Evolutionary conservation across 2,797 vertebrate species (phyloP).

Genomic region (Falco columbarius): DNA sequence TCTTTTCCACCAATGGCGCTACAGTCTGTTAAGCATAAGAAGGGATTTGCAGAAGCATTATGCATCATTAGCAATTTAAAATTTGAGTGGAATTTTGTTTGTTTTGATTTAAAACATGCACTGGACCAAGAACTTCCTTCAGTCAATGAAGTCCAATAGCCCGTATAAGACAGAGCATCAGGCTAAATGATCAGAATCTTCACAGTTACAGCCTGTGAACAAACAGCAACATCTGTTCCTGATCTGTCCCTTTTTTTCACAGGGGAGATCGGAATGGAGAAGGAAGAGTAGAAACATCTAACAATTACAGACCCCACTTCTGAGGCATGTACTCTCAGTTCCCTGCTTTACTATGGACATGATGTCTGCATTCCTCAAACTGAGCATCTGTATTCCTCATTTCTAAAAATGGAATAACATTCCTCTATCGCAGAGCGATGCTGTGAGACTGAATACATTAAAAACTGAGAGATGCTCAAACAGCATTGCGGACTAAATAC

Average conservation of each 20-base stretch:
- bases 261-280: neutral
- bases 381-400: neutral
- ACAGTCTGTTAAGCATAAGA: neutral
- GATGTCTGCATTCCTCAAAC: neutral
- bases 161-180: neutral
- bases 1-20: neutral
- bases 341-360: neutral
- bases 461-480: neutral
- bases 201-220: constrained; percentile 21
- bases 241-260: constrained; percentile 24
- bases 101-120: neutral
- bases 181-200: constrained; percentile 8
- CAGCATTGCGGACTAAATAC: neutral
- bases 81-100: neutral
- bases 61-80: neutral
- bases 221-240: constrained; percentile 53
- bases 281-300: neutral
- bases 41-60: neutral
- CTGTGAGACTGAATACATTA: constrained; percentile 14
- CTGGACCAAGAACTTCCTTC: neutral
- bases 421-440: neutral
- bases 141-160: neutral
- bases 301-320: neutral
- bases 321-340: neutral
- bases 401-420: constrained; percentile 9